Evolutionary conservation across 2,113 vertebrate genomes (phyloP), one percentile per base, ranked within the genome.

Genomic region (Malurus elegans): DNA sequence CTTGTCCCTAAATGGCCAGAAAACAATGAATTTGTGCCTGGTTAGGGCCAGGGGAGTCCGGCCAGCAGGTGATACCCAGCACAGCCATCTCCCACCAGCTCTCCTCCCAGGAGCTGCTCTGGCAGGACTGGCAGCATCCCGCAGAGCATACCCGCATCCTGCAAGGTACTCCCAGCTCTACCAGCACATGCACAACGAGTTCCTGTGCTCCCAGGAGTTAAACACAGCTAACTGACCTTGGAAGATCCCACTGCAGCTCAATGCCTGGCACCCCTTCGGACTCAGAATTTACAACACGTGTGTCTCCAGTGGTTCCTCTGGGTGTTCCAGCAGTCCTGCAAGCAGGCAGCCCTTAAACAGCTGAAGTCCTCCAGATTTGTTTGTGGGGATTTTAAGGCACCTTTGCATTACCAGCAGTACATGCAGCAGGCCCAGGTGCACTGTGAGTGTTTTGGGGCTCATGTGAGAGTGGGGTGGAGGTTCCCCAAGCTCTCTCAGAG

Each of bases 81-180:
- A 47, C 26, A 58, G 20, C 14, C 29, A 8, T 8, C 26, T 58
- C 24, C 13, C 1, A 2, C 17, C 24, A 66, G 18, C 11, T 40
- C 25, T 76, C 12, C 25, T 61, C 15, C 40, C 4, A 3, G 2
- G 3, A 34, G n/a, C 0, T 0, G 36, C n/a, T 73, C 54, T 61
- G 51, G 29, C 47, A 47, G 66, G 34, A 42, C 21, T 19, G n/a
- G 42, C 29, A 60, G 32, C 34, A 9, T 23, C 21, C 16, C 2
- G 2, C 28, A 29, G 15, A 18, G 10, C 16, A 29, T 18, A 10
- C 31, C 11, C 6, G 5, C 10, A 17, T 24, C 14, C 51, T 29
- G 8, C 40, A 34, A 54, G 42, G 8, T 40, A 56, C 19, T 6
- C 10, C 38, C 29, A 36, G 12, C 9, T 38, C 5, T 6, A 48